Evolutionary conservation across 2,113 vertebrate species (phyloP), one percentile per base, ranked within the genome.

Genomic region (Halichoerus grypus): DNA sequence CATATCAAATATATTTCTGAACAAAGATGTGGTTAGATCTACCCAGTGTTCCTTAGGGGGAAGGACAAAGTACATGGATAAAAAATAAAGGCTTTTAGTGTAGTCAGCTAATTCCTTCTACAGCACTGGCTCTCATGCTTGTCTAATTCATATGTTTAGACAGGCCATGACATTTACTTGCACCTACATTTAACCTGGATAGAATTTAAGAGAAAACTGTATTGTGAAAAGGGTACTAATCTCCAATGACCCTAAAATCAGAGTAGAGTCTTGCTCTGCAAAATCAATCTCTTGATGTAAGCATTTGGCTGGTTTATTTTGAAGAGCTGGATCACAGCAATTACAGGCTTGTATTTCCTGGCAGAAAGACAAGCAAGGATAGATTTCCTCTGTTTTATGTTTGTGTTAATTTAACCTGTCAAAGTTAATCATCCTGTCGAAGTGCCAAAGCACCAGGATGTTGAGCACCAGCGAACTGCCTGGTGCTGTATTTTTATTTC

Each of bases 331-430:
- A 83, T 97, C 74, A 81, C 89, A 92, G 95, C 97, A 97, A 95
- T 96, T 97, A 88, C 13, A 88, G 86, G 19, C 71, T 97, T 97
- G 85, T 95, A 33, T 98, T 98, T 97, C 94, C 95, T 97, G 96
- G 95, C 87, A 97, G 72, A 80, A 59, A 94, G 90, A 97, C 94
- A 94, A 94, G 67, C 53, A 85, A 91, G 86, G 72, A 97, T 96
- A 96, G 92, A 97, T 98, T 98, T 97, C 91, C 94, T 93, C 82
- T 97, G 97, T 94, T 97, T 98, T 95, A 83, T 96, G 95, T 97
- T 97, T 80, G 55, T 97, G 95, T 97, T 97, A 98, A 97, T 98
- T 98, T 98, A 97, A 96, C 93, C 97, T 97, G 97, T 97, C 97
- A 95, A 82, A 97, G 84, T 96, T 98, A 97, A 97, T 97, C 97